A percentile compares a stretch with the other conserved stretches of the same genome.
Conservation (phyloP, 2,888 invertebrate genomes). For the Hirtodrosophila duncani region DNA sequence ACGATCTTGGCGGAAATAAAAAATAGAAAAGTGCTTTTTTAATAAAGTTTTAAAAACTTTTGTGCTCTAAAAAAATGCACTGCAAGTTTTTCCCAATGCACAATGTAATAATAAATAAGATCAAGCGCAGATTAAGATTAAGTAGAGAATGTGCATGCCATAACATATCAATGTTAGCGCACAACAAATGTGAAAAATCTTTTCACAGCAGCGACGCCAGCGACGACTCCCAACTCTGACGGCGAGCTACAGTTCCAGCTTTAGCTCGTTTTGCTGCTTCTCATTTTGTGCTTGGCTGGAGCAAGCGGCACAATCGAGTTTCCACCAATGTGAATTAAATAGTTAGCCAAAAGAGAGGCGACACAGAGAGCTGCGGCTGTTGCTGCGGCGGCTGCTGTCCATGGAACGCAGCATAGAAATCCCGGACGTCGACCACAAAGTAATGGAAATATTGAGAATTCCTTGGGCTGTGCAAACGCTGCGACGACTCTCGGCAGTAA, state of each 20-base stretch:
- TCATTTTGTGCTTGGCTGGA: slow-evolving; percentile 43
- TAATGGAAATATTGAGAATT: slow-evolving; percentile 71
- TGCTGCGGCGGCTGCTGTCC: slow-evolving; percentile 23
- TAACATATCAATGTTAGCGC: slow-evolving; percentile 46
- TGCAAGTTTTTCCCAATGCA: no score
- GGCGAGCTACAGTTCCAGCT: no score
- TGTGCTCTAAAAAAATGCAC: no score
- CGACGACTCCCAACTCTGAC: slow-evolving; percentile 19
- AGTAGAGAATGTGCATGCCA: no score
- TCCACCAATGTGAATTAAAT: slow-evolving; percentile 70
- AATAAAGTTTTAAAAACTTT: no score
- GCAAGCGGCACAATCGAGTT: slow-evolving; percentile 65
- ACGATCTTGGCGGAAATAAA: no score
- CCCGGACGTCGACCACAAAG: slow-evolving; percentile 66
- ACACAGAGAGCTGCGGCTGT: slow-evolving; percentile 37
- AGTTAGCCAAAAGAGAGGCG: slow-evolving; percentile 67
- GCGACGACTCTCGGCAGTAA: slow-evolving; percentile 47
- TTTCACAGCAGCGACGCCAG: slow-evolving; percentile 25
- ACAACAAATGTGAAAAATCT: slow-evolving; percentile 47
- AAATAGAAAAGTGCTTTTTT: no score
- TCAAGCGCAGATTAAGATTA: no score
- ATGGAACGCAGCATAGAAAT: slow-evolving; percentile 48
- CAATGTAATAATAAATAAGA: no score
- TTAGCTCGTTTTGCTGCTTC: slow-evolving; percentile 19
- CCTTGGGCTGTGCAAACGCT: slow-evolving; percentile 45